These are phyloP conservation scores for Achlya flavicornis DNA, from an alignment of 2,888 invertebrate species.

Conservation along the genomic window DNA sequence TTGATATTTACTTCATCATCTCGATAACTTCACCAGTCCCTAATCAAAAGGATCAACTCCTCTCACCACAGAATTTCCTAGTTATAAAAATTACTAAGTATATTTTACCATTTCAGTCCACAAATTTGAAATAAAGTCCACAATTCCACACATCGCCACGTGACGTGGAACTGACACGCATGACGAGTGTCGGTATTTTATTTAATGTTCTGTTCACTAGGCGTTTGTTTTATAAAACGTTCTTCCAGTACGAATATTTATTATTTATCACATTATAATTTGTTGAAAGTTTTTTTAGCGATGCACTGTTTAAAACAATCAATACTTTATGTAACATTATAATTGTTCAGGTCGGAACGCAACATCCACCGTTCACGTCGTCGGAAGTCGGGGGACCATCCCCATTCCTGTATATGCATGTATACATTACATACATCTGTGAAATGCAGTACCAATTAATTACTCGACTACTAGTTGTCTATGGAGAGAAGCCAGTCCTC, in stretches of 20 bases:
- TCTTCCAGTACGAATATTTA: slow-evolving; percentile 78
- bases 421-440: slow-evolving; percentile 56
- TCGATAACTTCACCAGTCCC: slow-evolving; percentile 69
- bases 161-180: slow-evolving; percentile 54
- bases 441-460: slow-evolving; percentile 76
- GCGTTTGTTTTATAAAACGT: slow-evolving; percentile 77
- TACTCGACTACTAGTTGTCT: slow-evolving; percentile 78
- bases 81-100: slow-evolving; percentile 77
- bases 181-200: slow-evolving; percentile 64
- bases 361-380: slow-evolving; percentile 60
- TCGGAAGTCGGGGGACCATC: slow-evolving; percentile 46
- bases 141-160: slow-evolving; percentile 72
- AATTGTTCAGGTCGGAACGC: slow-evolving; percentile 75
- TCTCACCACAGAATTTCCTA: slow-evolving; percentile 82
- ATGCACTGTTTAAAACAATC: slow-evolving; percentile 82
- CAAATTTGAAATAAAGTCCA: slow-evolving; percentile 83
- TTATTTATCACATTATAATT: slow-evolving; percentile 81
- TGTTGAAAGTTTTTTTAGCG: slow-evolving; percentile 80
- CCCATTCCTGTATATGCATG: slow-evolving; percentile 55
- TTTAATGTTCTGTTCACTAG: slow-evolving; percentile 80
- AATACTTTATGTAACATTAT: slow-evolving; percentile 75
- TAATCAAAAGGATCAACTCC: slow-evolving; percentile 78
- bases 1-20: slow-evolving; percentile 57
- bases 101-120: slow-evolving; percentile 79
- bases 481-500: slow-evolving; percentile 83